phyloP scores from a whole-genome alignment of 2,113 vertebrate genomes.

The Mixornis gularis region DNA sequence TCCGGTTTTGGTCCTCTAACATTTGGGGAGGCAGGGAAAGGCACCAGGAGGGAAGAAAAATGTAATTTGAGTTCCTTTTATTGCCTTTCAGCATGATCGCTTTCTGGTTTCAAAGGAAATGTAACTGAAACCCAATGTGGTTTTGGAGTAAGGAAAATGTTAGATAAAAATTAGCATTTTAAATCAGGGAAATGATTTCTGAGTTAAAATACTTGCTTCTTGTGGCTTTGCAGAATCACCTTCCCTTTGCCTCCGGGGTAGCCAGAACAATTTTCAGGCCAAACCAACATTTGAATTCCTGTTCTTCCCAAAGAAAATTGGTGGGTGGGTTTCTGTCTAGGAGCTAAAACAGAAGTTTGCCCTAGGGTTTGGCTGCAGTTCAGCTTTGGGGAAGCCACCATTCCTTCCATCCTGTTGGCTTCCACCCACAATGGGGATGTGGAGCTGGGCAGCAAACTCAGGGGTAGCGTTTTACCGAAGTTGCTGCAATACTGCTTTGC shows the following conservation, averaged over 20 bases:
- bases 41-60: not conserved
- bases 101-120: constrained; percentile 39
- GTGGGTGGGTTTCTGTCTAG: constrained; percentile 4
- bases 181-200: not conserved
- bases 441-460: not conserved
- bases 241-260: constrained; percentile 17
- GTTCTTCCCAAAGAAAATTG: constrained; percentile 11
- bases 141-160: constrained; percentile 12
- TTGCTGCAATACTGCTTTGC: not conserved
- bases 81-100: not conserved
- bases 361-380: not conserved
- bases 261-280: constrained; percentile 10
- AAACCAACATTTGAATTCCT: constrained; percentile 10
- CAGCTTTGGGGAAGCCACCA: not conserved
- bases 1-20: not conserved
- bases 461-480: not conserved
- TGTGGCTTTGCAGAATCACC: constrained; percentile 21
- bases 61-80: constrained; percentile 19
- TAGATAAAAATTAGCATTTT: constrained; percentile 39
- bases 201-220: constrained; percentile 28
- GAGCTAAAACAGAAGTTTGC: not conserved
- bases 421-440: not conserved
- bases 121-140: constrained; percentile 11
- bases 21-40: constrained; percentile 6
- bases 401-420: not conserved